phyloP scores from a whole-genome alignment of 2,797 vertebrate species.

The Neoniphon sammara region DNA sequence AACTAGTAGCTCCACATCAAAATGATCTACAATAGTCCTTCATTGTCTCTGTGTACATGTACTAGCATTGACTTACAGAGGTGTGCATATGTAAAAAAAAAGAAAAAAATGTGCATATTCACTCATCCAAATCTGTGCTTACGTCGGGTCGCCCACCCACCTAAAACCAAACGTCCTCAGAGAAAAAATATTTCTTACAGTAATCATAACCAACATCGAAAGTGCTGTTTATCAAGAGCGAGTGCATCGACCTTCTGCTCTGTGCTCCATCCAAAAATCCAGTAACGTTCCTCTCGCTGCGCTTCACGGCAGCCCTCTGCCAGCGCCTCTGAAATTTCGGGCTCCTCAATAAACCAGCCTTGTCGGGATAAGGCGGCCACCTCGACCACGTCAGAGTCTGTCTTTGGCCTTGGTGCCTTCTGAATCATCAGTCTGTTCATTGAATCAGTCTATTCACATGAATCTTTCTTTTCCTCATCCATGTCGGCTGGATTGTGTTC shows the following conservation, averaged over 20 bases:
- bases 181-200: conserved; percentile 68
- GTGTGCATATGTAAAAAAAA: conserved; percentile 68
- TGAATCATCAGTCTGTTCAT: conserved; percentile 14
- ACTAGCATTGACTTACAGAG: conserved; percentile 63
- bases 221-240: conserved; percentile 68
- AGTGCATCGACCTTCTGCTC: conserved; percentile 37
- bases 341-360: conserved; percentile 24
- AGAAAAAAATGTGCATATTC: conserved; percentile 75
- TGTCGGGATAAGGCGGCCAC: conserved; percentile 6
- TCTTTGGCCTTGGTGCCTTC: conserved; percentile 38
- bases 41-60: conserved; percentile 67
- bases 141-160: conserved; percentile 55
- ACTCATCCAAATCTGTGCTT: conserved; percentile 72
- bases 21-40: conserved; percentile 68
- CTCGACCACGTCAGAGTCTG: conserved; percentile 18
- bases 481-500: conserved; percentile 40
- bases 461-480: conserved; percentile 33
- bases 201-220: conserved; percentile 74
- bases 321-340: conserved; percentile 12
- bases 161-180: conserved; percentile 54
- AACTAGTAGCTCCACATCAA: conserved; percentile 69
- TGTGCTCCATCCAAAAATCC: conserved; percentile 54
- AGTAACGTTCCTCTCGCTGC: conserved; percentile 43
- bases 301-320: conserved; percentile 27
- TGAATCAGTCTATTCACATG: conserved; percentile 10